Evolutionary conservation across 2,888 invertebrate genomes (phyloP).

Genomic region (Drosophila limbata): DNA sequence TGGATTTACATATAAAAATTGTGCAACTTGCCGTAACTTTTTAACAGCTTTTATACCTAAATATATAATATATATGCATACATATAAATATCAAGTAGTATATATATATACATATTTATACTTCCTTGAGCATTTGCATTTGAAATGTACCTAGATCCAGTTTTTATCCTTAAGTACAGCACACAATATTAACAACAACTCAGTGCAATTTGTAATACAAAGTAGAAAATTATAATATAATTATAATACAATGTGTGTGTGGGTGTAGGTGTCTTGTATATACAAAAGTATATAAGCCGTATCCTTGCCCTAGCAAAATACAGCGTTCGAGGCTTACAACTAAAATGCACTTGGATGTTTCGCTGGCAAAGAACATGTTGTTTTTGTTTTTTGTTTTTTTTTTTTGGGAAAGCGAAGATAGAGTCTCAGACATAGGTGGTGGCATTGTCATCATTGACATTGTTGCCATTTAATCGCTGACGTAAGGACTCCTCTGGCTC

Average conservation of each 20-base stretch:
- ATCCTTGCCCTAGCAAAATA: constrained; percentile 23
- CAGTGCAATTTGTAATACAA: constrained; percentile 15
- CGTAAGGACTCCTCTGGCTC: constrained; percentile 31
- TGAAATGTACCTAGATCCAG: constrained; percentile 22
- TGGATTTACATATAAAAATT: constrained; percentile 26
- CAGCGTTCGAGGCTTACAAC: constrained; percentile 35
- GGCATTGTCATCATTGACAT: constrained; percentile 38
- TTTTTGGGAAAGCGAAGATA: background rate
- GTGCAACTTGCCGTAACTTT: constrained; percentile 23
- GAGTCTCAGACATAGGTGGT: constrained; percentile 62
- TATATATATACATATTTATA: constrained; percentile 6
- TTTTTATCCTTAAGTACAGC: constrained; percentile 47
- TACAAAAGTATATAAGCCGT: constrained; percentile 58
- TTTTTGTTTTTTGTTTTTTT: background rate
- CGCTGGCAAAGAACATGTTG: constrained; percentile 23
- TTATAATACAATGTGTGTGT: background rate
- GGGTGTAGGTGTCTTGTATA: constrained; percentile 18
- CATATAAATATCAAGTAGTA: constrained; percentile 2
- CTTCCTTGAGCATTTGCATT: constrained; percentile 47
- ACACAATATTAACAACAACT: constrained; percentile 32
- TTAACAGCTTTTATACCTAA: constrained; percentile 28
- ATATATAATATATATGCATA: constrained; percentile 13
- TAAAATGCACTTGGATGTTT: constrained; percentile 53
- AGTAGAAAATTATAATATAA: background rate
- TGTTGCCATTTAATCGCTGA: constrained; percentile 33